phyloP scores from a whole-genome alignment of 2,888 invertebrate species.

The Himalopsyche japonica region DNA sequence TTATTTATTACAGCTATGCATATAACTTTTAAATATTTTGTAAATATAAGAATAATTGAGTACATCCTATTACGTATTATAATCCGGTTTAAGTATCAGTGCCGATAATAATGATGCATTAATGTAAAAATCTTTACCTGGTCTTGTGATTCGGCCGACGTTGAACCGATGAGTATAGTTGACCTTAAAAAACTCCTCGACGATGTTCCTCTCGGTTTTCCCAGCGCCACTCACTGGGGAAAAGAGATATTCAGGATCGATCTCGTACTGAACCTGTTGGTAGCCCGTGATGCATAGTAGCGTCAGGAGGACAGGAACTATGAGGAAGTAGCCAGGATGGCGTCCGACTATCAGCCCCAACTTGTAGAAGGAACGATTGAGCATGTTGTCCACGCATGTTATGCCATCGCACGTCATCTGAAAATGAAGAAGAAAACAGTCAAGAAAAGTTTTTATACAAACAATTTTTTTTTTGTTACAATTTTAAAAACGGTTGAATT shows the following conservation, averaged over 20 bases:
- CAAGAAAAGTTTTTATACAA: too few species aligned
- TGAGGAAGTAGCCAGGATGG: constrained; percentile 86
- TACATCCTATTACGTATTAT: too few species aligned
- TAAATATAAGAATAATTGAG: too few species aligned
- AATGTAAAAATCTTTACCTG: constrained; percentile 60
- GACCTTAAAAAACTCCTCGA: constrained; percentile 83
- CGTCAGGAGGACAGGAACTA: constrained; percentile 81
- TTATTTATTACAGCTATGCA: too few species aligned
- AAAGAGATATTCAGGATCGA: constrained; percentile 92
- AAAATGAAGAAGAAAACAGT: constrained; percentile 22
- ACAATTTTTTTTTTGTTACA: too few species aligned
- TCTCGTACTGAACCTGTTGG: constrained; percentile 84
- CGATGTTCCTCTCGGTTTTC: constrained; percentile 77
- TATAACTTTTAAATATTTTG: too few species aligned
- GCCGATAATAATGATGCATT: too few species aligned
- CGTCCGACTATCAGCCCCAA: constrained; percentile 78
- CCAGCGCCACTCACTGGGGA: constrained; percentile 87
- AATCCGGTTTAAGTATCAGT: too few species aligned
- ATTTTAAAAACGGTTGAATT: too few species aligned
- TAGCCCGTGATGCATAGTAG: constrained; percentile 84
- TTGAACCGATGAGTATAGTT: constrained; percentile 86
- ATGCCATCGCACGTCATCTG: constrained; percentile 73
- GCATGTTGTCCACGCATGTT: constrained; percentile 76
- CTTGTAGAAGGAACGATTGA: constrained; percentile 81
- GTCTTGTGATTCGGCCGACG: constrained; percentile 83